Conservation (phyloP, 2,888 invertebrate species). For the Ceratothoa steindachneri region DNA sequence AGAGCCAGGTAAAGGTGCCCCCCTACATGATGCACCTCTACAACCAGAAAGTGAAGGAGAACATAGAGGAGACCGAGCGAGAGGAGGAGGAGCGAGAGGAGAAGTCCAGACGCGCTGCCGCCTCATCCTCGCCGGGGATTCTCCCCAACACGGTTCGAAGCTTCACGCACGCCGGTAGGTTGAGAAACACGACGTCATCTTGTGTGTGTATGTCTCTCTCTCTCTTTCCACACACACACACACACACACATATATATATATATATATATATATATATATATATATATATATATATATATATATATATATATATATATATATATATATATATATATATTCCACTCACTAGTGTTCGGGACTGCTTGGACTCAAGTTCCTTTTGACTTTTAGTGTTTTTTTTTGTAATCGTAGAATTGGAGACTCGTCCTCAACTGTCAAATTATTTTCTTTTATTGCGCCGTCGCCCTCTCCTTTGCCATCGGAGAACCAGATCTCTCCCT, state of each 20-base stretch:
- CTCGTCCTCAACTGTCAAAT: no score
- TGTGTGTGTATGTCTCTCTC: background rate
- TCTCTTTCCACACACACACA: background rate
- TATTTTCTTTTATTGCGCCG: no score
- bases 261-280: background rate
- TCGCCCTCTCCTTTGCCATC: no score
- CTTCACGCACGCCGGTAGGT: constrained; percentile 30
- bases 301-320: background rate
- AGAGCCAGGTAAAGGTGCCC: constrained; percentile 19
- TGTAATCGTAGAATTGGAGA: no score
- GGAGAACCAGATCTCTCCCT: no score
- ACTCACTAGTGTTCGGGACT: no score
- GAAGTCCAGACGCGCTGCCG: background rate
- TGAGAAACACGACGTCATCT: no score
- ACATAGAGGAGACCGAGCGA: background rate
- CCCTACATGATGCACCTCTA: constrained; percentile 40
- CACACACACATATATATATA: background rate
- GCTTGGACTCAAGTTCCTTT: no score
- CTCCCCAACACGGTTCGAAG: constrained; percentile 36
- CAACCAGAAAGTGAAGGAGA: constrained; percentile 8
- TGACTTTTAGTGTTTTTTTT: no score
- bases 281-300: background rate
- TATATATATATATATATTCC: background rate
- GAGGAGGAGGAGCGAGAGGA: background rate
- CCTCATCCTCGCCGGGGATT: background rate